Base-by-base conservation (phyloP, 2,888 invertebrate species). In the Cepaea hortensis region DNA sequence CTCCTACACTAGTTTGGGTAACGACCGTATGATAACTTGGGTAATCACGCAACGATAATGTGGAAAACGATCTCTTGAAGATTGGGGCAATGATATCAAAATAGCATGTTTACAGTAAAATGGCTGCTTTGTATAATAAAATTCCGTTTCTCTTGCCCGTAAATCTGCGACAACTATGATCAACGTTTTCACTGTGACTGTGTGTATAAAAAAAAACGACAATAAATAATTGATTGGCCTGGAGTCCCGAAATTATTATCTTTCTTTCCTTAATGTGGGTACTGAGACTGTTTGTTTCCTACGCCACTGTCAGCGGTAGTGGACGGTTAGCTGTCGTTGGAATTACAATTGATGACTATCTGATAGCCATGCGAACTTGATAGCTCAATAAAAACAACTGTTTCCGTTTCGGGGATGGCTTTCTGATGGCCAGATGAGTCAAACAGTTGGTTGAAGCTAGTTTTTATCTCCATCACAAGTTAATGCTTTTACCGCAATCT, bases 311-410 rank as follows among this genome's bases (percentile, higher is more conserved):
- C 55, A 55, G 6, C 55, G 2, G 55, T 61, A 77, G 55, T 55
- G 77, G 9, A 13, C n/a, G 6, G 13, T n/a, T 77, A 55, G n/a
- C 7, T 23, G n/a, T n/a, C 23, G n/a, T n/a, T 55, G 20, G 61
- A 55, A 13, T 55, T 55, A 77, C 55, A 55, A 77, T 23, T 77
- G 77, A 77, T 77, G 77, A 55, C 20, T 13, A 55, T 55, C 77
- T 61, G 77, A 77, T 77, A 61, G 55, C 77, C 15, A 55, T n/a
- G 77, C 9, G n/a, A 77, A 77, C 23, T 55, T 55, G 77, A 77
- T 61, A 77, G 77, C 55, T 55, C 55, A 55, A 61, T 55, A 77
- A 23, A 55, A 77, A 11, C 77, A 61, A 5, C 55, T n/a, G 18
- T 13, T 23, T 23, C n/a, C n/a, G 55, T 77, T 77, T 77, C 50